Evolutionary conservation across 2,113 vertebrate species (phyloP).

Genomic region (Channa maculata): DNA sequence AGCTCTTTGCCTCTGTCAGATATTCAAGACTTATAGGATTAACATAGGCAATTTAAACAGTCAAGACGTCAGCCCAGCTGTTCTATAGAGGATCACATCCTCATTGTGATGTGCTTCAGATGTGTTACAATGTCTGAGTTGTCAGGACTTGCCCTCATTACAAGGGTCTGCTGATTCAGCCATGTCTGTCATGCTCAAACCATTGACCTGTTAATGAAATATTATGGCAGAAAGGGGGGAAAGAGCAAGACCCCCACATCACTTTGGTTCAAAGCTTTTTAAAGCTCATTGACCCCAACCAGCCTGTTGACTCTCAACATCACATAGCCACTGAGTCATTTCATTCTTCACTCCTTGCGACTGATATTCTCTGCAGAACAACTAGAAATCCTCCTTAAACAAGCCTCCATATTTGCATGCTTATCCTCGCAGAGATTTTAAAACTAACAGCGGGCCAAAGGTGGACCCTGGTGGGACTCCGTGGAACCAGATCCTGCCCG

Average conservation of each 20-base stretch:
- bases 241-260: constrained; percentile 5
- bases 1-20: background rate
- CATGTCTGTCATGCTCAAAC: constrained; percentile 41
- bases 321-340: constrained; percentile 9
- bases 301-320: constrained; percentile 6
- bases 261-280: constrained; percentile 11
- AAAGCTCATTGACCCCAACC: constrained; percentile 6
- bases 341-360: background rate
- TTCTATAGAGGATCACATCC: background rate
- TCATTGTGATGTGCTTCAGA: constrained; percentile 23
- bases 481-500: constrained; percentile 9
- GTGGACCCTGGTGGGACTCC: constrained; percentile 43
- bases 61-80: background rate
- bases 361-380: constrained; percentile 1
- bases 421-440: constrained; percentile 18
- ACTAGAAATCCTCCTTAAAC: constrained; percentile 4
- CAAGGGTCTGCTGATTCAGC: constrained; percentile 30
- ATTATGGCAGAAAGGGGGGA: background rate
- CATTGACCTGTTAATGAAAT: constrained; percentile 15
- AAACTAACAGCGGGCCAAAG: constrained; percentile 30
- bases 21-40: constrained; percentile 7
- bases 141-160: constrained; percentile 19
- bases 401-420: constrained; percentile 30
- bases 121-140: constrained; percentile 1
- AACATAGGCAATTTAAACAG: background rate